Conservation (phyloP, 2,888 invertebrate genomes). For the Oligia latruncula region DNA sequence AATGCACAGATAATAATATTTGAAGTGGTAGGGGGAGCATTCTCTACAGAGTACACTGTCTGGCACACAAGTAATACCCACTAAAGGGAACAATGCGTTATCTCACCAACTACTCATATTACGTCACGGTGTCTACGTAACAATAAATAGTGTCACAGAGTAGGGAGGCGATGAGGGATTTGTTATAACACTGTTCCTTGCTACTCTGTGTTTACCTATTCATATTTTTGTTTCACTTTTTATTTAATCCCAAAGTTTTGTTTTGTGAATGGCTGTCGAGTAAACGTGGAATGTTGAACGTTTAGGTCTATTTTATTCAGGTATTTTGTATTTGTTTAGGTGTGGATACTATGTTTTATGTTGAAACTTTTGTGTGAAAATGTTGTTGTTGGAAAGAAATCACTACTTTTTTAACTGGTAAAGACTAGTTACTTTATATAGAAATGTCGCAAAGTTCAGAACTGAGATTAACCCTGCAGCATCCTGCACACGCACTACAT, state of each 20-base stretch:
- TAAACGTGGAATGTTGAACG: slow-evolving; percentile 37
- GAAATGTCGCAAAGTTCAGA: not conserved
- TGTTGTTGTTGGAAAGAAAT: not conserved
- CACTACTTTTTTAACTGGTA: not conserved
- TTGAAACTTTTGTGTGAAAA: slow-evolving; percentile 4
- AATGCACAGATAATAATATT: slow-evolving; percentile 69
- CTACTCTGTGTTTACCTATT: slow-evolving; percentile 49
- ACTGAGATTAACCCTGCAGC: not conserved
- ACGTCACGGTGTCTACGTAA: slow-evolving; percentile 64
- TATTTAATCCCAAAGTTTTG: slow-evolving; percentile 47
- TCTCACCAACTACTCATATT: slow-evolving; percentile 67
- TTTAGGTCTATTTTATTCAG: slow-evolving; percentile 30
- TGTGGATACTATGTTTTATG: not conserved
- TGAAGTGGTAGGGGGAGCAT: slow-evolving; percentile 77
- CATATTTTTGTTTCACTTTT: slow-evolving; percentile 59
- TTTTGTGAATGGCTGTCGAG: slow-evolving; percentile 51
- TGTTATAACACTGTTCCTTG: slow-evolving; percentile 44
- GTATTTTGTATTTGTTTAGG: slow-evolving; percentile 45
- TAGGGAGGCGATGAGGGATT: slow-evolving; percentile 53
- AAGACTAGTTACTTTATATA: not conserved
- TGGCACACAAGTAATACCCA: slow-evolving; percentile 80
- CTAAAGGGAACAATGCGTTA: slow-evolving; percentile 72
- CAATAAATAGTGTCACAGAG: slow-evolving; percentile 64
- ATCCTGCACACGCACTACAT: not conserved
- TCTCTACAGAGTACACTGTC: slow-evolving; percentile 63